These are phyloP conservation scores for Lepeophtheirus salmonis DNA, from an alignment of 1,140 invertebrate species.

Conservation along the genomic window DNA sequence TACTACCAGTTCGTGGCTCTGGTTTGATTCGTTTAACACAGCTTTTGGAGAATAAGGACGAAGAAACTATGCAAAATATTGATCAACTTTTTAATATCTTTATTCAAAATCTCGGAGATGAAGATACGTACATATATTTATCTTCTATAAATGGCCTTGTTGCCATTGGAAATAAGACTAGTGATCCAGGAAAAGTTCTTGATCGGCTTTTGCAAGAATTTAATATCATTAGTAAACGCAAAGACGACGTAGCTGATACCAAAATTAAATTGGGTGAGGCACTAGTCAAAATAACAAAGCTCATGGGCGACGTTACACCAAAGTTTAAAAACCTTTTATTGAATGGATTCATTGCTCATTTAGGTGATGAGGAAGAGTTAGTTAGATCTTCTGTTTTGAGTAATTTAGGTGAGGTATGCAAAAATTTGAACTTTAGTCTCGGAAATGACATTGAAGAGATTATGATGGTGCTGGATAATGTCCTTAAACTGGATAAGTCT, in stretches of 20 bases:
- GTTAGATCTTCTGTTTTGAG: slow-evolving; percentile 60
- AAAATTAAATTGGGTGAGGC: slow-evolving; percentile 63
- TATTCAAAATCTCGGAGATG: slow-evolving; percentile 46
- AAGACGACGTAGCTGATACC: slow-evolving; percentile 29
- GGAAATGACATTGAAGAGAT: slow-evolving; percentile 45
- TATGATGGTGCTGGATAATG: neutral
- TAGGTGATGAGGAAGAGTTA: slow-evolving; percentile 46
- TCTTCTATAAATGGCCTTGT: slow-evolving; percentile 53
- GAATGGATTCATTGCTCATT: slow-evolving; percentile 46
- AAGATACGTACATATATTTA: slow-evolving; percentile 66
- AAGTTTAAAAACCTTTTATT: slow-evolving; percentile 47
- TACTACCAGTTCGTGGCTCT: slow-evolving; percentile 58
- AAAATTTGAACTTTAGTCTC: slow-evolving; percentile 48
- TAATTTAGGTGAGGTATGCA: slow-evolving; percentile 62
- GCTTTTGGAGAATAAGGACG: slow-evolving; percentile 44
- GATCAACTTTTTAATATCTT: slow-evolving; percentile 47
- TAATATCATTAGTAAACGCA: slow-evolving; percentile 27
- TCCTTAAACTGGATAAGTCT: slow-evolving; percentile 20
- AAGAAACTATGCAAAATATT: slow-evolving; percentile 40
- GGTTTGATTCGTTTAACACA: slow-evolving; percentile 49
- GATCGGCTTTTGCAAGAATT: slow-evolving; percentile 41
- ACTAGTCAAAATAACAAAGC: slow-evolving; percentile 47
- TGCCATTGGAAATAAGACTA: slow-evolving; percentile 26
- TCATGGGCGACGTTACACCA: slow-evolving; percentile 52
- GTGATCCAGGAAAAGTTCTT: slow-evolving; percentile 26